These are phyloP conservation scores for Sebastes variabilis DNA, from an alignment of 2,797 vertebrate species.

Conservation along the genomic window DNA sequence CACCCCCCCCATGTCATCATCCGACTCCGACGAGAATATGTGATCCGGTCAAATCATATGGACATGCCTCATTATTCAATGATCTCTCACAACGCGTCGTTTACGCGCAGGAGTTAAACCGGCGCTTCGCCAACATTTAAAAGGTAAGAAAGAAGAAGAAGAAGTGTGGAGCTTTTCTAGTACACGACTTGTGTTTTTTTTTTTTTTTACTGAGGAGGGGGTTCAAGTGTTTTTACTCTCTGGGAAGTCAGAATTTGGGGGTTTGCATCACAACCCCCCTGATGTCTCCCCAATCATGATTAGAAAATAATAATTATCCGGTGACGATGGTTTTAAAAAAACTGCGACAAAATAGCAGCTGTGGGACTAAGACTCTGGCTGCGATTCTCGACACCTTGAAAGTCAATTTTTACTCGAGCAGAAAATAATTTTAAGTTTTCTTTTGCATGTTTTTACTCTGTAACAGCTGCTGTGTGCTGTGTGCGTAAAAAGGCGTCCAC, in stretches of 20 bases:
- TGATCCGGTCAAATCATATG: slow-evolving; percentile 95
- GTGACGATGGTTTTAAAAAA: slow-evolving; percentile 84
- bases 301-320: slow-evolving; percentile 93
- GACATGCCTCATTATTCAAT: slow-evolving; percentile 96
- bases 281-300: slow-evolving; percentile 84
- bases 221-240: slow-evolving; percentile 66
- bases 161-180: slow-evolving; percentile 84
- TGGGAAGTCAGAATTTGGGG: slow-evolving; percentile 83
- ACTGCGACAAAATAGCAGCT: slow-evolving; percentile 81
- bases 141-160: slow-evolving; percentile 87
- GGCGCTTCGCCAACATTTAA: slow-evolving; percentile 84
- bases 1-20: slow-evolving; percentile 78
- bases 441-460: neutral
- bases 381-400: slow-evolving; percentile 83
- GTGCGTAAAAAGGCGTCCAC: slow-evolving; percentile 55
- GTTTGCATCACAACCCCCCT: slow-evolving; percentile 79
- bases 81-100: slow-evolving; percentile 90
- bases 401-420: slow-evolving; percentile 62
- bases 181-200: slow-evolving; percentile 32
- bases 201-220: slow-evolving; percentile 1
- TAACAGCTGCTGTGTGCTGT: neutral
- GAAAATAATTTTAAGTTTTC: neutral
- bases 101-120: slow-evolving; percentile 90
- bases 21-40: slow-evolving; percentile 85
- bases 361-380: slow-evolving; percentile 78